Base-by-base conservation (phyloP, 2,797 vertebrate species). In the Erethizon dorsatum region DNA sequence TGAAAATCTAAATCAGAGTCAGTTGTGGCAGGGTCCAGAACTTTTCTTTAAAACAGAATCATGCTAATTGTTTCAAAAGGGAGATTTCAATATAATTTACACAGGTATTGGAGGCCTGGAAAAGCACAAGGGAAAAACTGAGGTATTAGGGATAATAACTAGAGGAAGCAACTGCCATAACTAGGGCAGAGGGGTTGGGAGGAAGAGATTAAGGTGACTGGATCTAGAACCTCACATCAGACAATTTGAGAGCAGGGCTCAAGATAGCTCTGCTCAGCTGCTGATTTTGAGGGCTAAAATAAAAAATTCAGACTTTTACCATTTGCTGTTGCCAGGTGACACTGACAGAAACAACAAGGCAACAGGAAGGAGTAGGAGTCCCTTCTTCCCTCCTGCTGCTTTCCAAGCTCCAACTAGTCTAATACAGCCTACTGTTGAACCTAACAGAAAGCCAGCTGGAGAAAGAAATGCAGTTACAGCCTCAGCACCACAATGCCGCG, bases 311-410 rank as follows among this genome's bases (percentile, higher is more conserved):
- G 45, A 8, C 75, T 90, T 75, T 54, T 95, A 73, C 33, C 41
- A 11, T 14, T 92, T 94, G 73, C 73, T 56, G 22, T 96, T 97
- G 83, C 87, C 96, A 86, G 10, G 79, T 73, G 26, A 97, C 79
- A 50, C 15, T 61, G 75, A 94, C 33, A 93, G 65, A 91, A 93
- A 75, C 13, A 77, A 56, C 28, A 93, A 91, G 24, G 28, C 83
- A 88, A 41, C 54, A 37, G 11, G 47, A 92, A 92, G 9, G 24
- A 96, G 57, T 37, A 41, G 45, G 37, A 90, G n/a, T 77, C 56
- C 26, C 8, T 83, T 94, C 85, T 92, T 37, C 45, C 65, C 47
- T 77, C 71, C 82, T 52, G 67, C 71, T 54, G 24, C 47, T 90
- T 93, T 28, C 90, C 71, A 80, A 65, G 59, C 41, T 91, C 85